Evolutionary conservation across 2,888 invertebrate genomes (phyloP).

Genomic region (Drosophila macrothrix): DNA sequence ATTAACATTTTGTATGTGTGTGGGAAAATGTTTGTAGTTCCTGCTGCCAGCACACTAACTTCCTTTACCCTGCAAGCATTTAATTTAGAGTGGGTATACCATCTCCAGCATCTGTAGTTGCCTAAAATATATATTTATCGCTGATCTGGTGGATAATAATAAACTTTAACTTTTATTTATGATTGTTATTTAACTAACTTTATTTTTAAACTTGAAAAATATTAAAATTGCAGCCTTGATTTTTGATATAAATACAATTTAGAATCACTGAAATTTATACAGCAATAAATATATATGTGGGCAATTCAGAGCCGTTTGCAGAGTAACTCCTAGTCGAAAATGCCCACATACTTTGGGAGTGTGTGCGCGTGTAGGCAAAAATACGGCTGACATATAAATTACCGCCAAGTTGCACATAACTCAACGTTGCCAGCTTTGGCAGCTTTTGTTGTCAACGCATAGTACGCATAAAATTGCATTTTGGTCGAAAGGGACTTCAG

Average conservation of each 20-base stretch:
- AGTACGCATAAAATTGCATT: constrained; percentile 81
- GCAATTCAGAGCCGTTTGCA: background rate
- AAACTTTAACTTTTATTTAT: background rate
- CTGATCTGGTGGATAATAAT: background rate
- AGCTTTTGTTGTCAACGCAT: constrained; percentile 81
- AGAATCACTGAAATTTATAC: background rate
- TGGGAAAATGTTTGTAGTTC: constrained; percentile 32
- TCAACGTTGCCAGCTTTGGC: constrained; percentile 74
- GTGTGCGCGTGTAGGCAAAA: constrained; percentile 17
- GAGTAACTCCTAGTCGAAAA: constrained; percentile 8
- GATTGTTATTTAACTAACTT: too few species aligned
- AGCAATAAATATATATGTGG: background rate
- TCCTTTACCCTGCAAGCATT: constrained; percentile 2
- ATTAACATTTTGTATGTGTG: constrained; percentile 36
- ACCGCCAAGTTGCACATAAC: constrained; percentile 76
- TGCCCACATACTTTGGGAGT: constrained; percentile 1
- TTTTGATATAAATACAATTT: too few species aligned
- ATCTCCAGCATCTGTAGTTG: background rate
- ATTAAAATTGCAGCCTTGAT: background rate
- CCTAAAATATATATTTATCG: background rate
- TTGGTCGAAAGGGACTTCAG: constrained; percentile 40
- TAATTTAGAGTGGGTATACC: background rate
- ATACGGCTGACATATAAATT: constrained; percentile 69
- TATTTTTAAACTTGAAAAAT: background rate
- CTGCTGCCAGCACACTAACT: background rate